phyloP scores from a whole-genome alignment of 2,797 vertebrate species.

The Rhinella marina region DNA sequence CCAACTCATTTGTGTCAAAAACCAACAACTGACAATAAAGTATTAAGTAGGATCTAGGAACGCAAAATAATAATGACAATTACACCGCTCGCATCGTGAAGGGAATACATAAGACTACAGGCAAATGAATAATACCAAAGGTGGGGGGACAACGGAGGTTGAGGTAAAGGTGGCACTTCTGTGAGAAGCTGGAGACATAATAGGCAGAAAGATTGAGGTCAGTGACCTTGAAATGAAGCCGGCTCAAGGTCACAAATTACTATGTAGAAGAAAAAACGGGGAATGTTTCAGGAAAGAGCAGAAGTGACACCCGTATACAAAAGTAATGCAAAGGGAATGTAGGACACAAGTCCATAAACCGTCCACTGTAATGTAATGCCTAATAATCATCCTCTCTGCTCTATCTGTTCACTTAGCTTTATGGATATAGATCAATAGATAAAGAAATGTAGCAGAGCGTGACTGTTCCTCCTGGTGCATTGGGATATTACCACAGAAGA shows the following conservation, averaged over 20 bases:
- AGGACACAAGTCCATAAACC: not conserved
- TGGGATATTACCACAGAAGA: not conserved
- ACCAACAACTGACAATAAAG: conserved; percentile 35
- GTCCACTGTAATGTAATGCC: not conserved
- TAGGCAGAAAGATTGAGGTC: conserved; percentile 27
- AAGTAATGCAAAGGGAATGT: not conserved
- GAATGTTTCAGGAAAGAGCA: not conserved
- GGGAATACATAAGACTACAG: not conserved
- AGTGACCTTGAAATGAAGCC: conserved; percentile 35
- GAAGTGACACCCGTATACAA: not conserved
- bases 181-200: not conserved
- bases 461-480: not conserved
- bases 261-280: not conserved
- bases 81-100: not conserved
- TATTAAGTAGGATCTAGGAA: conserved; percentile 42
- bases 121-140: not conserved
- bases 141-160: not conserved
- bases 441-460: not conserved
- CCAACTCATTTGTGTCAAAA: conserved; percentile 35
- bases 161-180: conserved; percentile 14
- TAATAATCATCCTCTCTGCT: not conserved
- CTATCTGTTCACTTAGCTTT: not conserved
- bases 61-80: conserved; percentile 35
- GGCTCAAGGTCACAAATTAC: conserved; percentile 29
- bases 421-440: not conserved